Percentiles rank a stretch among this genome's conserved stretches.
phyloP scores from a whole-genome alignment of 2,888 invertebrate genomes.

The Eristalis intricaria region DNA sequence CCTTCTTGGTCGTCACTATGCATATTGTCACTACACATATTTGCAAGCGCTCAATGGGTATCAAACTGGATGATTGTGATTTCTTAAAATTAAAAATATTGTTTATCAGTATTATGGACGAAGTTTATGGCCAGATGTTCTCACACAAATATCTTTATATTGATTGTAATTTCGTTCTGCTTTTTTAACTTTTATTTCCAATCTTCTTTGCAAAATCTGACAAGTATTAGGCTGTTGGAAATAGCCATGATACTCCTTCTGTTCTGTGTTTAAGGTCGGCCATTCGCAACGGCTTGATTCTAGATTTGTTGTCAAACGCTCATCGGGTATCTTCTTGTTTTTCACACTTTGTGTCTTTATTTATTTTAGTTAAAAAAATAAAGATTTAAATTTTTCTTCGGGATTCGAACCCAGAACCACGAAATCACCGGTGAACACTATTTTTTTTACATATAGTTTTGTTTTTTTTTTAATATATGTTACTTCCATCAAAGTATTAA shows the following conservation, averaged over 20 bases:
- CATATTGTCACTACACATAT: constrained; percentile 78
- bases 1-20: constrained; percentile 80
- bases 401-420: too few species aligned
- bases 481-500: too few species aligned
- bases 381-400: too few species aligned
- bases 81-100: constrained; percentile 73
- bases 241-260: constrained; percentile 28
- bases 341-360: too few species aligned
- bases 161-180: constrained; percentile 80
- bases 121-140: constrained; percentile 60
- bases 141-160: constrained; percentile 78
- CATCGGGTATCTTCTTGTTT: constrained; percentile 78
- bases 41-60: constrained; percentile 80
- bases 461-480: too few species aligned
- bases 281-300: constrained; percentile 52
- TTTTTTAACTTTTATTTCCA: constrained; percentile 81
- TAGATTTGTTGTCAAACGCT: constrained; percentile 38
- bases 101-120: constrained; percentile 25
- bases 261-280: not conserved
- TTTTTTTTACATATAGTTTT: too few species aligned
- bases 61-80: constrained; percentile 79
- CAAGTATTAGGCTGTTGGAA: constrained; percentile 79
- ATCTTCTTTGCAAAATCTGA: constrained; percentile 80
- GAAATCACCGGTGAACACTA: too few species aligned
- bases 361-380: too few species aligned